Percentiles rank a stretch among this genome's conserved stretches.
phyloP scores from a whole-genome alignment of 2,113 vertebrate species.

The Caranx ignobilis region DNA sequence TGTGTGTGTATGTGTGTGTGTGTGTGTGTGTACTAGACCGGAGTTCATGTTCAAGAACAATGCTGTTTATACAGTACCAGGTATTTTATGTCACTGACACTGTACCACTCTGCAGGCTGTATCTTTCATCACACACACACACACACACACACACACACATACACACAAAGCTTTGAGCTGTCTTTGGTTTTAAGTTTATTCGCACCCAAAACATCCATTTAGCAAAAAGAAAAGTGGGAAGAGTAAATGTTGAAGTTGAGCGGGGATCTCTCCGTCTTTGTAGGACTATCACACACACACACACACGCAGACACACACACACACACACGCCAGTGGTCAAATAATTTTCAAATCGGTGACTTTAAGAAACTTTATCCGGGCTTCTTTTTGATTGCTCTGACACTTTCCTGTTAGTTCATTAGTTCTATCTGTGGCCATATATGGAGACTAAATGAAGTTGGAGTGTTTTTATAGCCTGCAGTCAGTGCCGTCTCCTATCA shows the following conservation, averaged over 20 bases:
- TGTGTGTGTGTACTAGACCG: slow-evolving; percentile 16
- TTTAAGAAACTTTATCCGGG: slow-evolving; percentile 58
- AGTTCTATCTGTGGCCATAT: slow-evolving; percentile 74
- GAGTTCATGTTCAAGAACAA: slow-evolving; percentile 51
- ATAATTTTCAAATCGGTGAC: slow-evolving; percentile 59
- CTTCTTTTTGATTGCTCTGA: slow-evolving; percentile 69
- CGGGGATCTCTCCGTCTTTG: neutral
- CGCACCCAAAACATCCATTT: slow-evolving; percentile 42
- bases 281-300: neutral
- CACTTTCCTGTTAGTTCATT: slow-evolving; percentile 72
- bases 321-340: slow-evolving; percentile 43
- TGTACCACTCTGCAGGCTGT: slow-evolving; percentile 9
- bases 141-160: slow-evolving; percentile 13
- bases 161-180: slow-evolving; percentile 14
- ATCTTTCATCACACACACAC: slow-evolving; percentile 23
- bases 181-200: slow-evolving; percentile 21
- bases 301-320: neutral
- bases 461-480: slow-evolving; percentile 77
- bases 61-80: slow-evolving; percentile 62
- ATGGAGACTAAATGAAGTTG: slow-evolving; percentile 74
- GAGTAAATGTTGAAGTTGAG: slow-evolving; percentile 11
- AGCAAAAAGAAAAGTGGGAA: slow-evolving; percentile 6
- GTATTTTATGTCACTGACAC: slow-evolving; percentile 59
- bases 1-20: slow-evolving; percentile 43
- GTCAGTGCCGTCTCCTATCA: slow-evolving; percentile 67